A percentile compares a stretch with the other conserved stretches of the same genome.
phyloP scores from a whole-genome alignment of 1,140 invertebrate species.

The Aleiodes sp. region DNA sequence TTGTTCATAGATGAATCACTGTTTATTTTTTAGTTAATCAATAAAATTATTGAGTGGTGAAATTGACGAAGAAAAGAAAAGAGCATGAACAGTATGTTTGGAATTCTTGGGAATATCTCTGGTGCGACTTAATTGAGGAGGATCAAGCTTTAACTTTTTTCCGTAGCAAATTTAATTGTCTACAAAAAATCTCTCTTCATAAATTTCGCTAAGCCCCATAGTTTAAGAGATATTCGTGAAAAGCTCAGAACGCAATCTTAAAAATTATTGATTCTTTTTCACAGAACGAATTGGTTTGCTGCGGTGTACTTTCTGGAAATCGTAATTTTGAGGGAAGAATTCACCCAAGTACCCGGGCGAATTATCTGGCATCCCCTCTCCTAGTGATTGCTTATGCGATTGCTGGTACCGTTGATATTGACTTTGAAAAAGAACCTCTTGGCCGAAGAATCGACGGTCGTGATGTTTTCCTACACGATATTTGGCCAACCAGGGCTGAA shows the following conservation, averaged over 20 bases:
- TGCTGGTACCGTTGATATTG: constrained; percentile 92
- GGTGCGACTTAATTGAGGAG: too few relatives aligned
- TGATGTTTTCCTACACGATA: constrained; percentile 86
- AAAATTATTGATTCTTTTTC: constrained; percentile 24
- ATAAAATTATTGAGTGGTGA: neutral
- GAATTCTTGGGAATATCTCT: too few relatives aligned
- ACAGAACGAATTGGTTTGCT: constrained; percentile 90
- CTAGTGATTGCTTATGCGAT: constrained; percentile 97
- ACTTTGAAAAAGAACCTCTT: constrained; percentile 90
- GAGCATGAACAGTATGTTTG: too few relatives aligned
- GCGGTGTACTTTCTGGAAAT: constrained; percentile 95
- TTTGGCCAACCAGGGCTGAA: constrained; percentile 93
- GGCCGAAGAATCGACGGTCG: constrained; percentile 82
- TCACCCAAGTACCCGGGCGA: constrained; percentile 94
- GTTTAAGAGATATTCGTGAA: too few relatives aligned
- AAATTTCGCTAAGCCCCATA: too few relatives aligned
- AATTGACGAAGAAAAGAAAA: too few relatives aligned
- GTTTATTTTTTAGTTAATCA: neutral
- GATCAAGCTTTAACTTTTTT: too few relatives aligned
- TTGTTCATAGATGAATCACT: neutral
- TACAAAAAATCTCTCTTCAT: too few relatives aligned
- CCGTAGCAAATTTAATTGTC: too few relatives aligned
- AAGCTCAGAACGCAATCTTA: too few relatives aligned
- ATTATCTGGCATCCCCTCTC: constrained; percentile 95
- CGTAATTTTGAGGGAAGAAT: constrained; percentile 98